Evolutionary conservation across 2,888 invertebrate genomes (phyloP).

Genomic region (Seira musarum): DNA sequence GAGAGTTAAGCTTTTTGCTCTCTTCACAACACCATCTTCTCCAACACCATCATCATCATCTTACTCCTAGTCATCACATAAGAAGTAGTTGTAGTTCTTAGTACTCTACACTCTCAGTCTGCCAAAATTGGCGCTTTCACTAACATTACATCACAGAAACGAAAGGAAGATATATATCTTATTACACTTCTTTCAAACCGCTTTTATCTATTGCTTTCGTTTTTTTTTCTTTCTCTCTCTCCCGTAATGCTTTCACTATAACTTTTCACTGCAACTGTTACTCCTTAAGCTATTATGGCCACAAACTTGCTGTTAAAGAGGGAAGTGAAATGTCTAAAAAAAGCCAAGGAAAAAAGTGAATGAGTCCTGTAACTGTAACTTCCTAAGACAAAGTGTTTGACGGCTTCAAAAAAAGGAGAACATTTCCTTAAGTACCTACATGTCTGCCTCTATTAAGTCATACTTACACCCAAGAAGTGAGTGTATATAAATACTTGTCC

Average conservation of each 20-base stretch:
- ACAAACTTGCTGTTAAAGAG: conserved; percentile 45
- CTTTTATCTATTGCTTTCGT: conserved; percentile 6
- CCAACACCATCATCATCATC: conserved; percentile 11
- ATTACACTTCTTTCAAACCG: conserved; percentile 1
- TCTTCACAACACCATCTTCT: conserved; percentile 30
- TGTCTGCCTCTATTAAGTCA: conserved; percentile 38
- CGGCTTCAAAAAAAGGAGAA: conserved; percentile 40
- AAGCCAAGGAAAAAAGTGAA: conserved; percentile 29
- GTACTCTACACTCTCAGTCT: conserved; percentile 20
- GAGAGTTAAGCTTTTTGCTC: conserved; percentile 66
- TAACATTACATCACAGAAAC: conserved; percentile 15
- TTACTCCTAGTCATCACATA: no score
- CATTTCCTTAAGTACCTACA: conserved; percentile 54
- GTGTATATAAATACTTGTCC: no score
- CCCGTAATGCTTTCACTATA: conserved; percentile 1
- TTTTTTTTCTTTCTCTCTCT: no score
- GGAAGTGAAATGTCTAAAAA: conserved; percentile 2
- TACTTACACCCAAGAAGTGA: not conserved
- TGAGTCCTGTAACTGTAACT: conserved; percentile 45
- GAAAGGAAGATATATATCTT: conserved; percentile 9
- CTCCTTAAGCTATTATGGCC: conserved; percentile 40
- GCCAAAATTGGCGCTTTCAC: conserved; percentile 49
- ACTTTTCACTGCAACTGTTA: conserved; percentile 48
- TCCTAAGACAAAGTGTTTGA: conserved; percentile 49
- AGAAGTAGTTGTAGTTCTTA: no score